A percentile compares a stretch with the other conserved stretches of the same genome.
Evolutionary conservation across 2,797 vertebrate genomes (phyloP).

Genomic region (Eptatretus atami): DNA sequence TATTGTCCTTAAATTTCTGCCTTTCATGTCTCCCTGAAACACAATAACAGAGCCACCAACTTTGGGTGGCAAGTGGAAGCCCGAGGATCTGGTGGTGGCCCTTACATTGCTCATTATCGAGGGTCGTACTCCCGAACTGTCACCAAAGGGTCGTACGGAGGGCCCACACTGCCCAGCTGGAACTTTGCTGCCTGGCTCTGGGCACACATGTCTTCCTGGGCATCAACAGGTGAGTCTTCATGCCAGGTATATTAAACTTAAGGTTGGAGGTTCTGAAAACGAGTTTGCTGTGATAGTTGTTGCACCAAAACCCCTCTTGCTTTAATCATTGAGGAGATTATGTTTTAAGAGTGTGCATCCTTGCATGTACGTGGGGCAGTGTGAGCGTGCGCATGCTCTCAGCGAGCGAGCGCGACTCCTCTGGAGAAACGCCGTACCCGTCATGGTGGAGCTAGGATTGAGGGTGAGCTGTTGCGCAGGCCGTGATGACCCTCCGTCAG

Average conservation of each 20-base stretch:
- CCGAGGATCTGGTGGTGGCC: conserved; percentile 83
- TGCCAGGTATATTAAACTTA: background rate
- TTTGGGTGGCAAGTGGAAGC: conserved; percentile 88
- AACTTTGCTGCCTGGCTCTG: background rate
- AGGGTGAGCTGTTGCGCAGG: conserved; percentile 95
- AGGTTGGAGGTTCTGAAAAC: too few species aligned
- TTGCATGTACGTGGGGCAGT: too few species aligned
- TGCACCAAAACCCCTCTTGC: too few species aligned
- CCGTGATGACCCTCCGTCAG: conserved; percentile 24
- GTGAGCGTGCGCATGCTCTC: too few species aligned
- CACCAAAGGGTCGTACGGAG: conserved; percentile 70
- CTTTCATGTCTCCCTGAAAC: too few species aligned
- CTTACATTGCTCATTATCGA: conserved; percentile 81
- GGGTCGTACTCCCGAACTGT: conserved; percentile 71
- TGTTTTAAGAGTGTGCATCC: too few species aligned
- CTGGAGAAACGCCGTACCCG: conserved; percentile 78
- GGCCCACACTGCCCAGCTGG: conserved; percentile 70
- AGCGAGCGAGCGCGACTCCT: conserved; percentile 18
- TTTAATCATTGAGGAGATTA: too few species aligned
- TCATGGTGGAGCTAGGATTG: conserved; percentile 98
- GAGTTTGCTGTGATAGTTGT: too few species aligned
- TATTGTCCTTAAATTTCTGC: too few species aligned
- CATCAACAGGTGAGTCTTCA: background rate
- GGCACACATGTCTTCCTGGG: background rate
- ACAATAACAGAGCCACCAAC: conserved; percentile 34